Evolutionary conservation across 2,888 invertebrate species (phyloP), one percentile per base, ranked within the genome.

Genomic region (Cephalotes varians): DNA sequence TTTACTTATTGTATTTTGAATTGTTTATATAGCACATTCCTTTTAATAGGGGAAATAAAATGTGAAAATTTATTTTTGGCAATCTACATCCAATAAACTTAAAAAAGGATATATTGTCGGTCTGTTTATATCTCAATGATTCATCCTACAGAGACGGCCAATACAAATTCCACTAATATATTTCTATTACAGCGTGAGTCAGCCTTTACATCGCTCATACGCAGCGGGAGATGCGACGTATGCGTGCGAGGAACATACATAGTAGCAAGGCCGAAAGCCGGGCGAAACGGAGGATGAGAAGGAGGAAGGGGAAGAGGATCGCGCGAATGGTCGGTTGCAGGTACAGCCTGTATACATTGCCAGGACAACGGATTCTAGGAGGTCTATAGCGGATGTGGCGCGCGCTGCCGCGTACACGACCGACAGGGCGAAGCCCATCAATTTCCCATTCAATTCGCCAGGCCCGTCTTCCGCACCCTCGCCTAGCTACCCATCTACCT

Each of bases 391-490:
- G 64, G 72, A 79, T 79, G 54, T 34, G 40, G 74, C 44, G 37
- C 49, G 54, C 77, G 86, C 91, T 91, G 89, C 89, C 91, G 91
- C 89, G 90, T 88, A 90, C 90, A 90, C 84, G 87, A 84, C 88
- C 91, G 92, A 92, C 92, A 92, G 90, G 89, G 86, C 90, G 91
- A 91, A 90, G 90, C 92, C 92, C 92, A 92, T 92, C 92, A 92
- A 92, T 92, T 92, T 92, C 92, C 92, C 91, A 92, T 92, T 92
- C 92, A 92, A 92, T 92, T 91, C 91, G 86, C 83, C 37, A 86
- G 91, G 87, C 87, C 87, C 87, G 87, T 64, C 82, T 86, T 84
- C 60, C 85, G 89, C 88, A 71, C 34, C 44, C 77, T 71, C 71
- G 77, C 54, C 65, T 56, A 31, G n/a, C 56, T n/a, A 28, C 31